Conservation (phyloP, 2,797 vertebrate genomes). For the Mus caroli region DNA sequence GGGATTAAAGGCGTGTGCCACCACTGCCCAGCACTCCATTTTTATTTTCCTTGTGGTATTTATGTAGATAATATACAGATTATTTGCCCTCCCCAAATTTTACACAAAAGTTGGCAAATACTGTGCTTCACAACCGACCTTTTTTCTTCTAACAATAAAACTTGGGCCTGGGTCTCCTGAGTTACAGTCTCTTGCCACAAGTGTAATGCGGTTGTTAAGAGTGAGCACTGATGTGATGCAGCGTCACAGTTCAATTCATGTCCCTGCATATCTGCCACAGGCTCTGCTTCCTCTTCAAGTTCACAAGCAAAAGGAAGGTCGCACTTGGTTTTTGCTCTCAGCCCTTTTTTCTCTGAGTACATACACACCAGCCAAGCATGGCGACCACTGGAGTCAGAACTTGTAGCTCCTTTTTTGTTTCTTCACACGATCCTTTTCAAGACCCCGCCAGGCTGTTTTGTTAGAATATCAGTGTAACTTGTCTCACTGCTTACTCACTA, state of each 20-base stretch:
- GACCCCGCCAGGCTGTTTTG: not conserved
- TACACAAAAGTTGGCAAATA: not conserved
- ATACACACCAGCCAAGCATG: not conserved
- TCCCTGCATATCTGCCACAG: not conserved
- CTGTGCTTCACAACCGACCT: not conserved
- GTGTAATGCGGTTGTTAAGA: not conserved
- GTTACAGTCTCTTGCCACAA: not conserved
- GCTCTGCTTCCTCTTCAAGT: conserved; percentile 31
- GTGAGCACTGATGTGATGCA: not conserved
- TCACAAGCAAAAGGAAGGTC: not conserved
- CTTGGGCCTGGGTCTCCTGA: not conserved
- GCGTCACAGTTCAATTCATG: not conserved
- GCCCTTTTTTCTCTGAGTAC: not conserved
- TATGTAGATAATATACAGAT: conserved; percentile 8
- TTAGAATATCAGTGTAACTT: conserved; percentile 22
- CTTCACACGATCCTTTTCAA: conserved; percentile 30
- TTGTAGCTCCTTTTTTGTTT: not conserved
- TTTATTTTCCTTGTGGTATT: conserved; percentile 15
- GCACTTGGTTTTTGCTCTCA: not conserved
- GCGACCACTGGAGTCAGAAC: not conserved
- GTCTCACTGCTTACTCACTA: conserved; percentile 5
- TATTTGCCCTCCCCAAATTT: not conserved
- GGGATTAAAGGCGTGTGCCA: not conserved
- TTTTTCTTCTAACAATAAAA: not conserved
- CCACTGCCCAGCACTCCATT: not conserved